Evolutionary conservation across 2,888 invertebrate species (phyloP), one percentile per base, ranked within the genome.

Genomic region (Thecocarcelia acutangulata): DNA sequence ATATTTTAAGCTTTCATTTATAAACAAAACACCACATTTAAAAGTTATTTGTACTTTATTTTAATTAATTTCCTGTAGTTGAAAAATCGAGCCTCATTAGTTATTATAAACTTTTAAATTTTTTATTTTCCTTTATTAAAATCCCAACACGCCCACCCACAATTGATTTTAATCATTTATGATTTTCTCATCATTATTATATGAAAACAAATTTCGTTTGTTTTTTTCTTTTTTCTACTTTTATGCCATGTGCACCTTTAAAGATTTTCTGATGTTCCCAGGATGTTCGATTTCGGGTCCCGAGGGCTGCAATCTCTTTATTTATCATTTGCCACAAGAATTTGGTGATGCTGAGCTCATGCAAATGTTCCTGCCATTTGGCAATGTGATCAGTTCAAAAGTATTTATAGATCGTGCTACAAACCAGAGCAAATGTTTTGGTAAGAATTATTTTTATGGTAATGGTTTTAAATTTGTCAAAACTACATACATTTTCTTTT

Each of bases 351-450:
- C 96, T 84, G 99, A 99, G 92, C 94, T 99, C 90, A 98, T 98
- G 95, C 98, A 99, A 93, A 99, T 99, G 99, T 99, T 99, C 93
- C 94, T 98, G 91, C 98, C 99, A 84, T 99, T 99, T 91, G 99
- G 99, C 88, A 98, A 97, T 92, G 98, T 99, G 90, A 98, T 99
- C 93, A 98, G 98, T 93, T 98, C 99, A 92, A 99, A 99, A 94
- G 99, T 99, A 88, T 99, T 99, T 93, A 98, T 99, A 91, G 99
- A 99, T 92, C 95, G 99, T 88, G 99, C 98, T 91, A 99, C 99
- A 90, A 99, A 99, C 92, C 99, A 99, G 93, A 98, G 98, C 94
- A 99, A 99, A 94, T 99, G 99, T 93, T 99, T 99, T 92, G 99
- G 99, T 99, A 93, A 94, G 96, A 92, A 46, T 11, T 12, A 15